Conservation (phyloP, 2,888 invertebrate species). For the Agonopterix heracliana region DNA sequence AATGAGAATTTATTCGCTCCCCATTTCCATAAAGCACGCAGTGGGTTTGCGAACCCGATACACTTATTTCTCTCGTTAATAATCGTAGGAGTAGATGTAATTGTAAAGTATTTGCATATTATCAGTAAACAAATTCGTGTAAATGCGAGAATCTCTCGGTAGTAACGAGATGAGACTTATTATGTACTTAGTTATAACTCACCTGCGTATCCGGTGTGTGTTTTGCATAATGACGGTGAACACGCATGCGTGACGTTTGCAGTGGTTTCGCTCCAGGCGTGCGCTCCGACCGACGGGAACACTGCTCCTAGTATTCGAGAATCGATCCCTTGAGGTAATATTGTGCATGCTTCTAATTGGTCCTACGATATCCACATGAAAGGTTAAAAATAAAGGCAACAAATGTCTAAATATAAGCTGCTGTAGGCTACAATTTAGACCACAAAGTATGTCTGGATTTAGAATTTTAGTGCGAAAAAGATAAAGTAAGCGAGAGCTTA, state of each 20-base stretch:
- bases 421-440: too few species aligned
- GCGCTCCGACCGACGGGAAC: conserved; percentile 17
- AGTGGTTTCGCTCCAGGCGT: conserved; percentile 33
- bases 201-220: conserved; percentile 51
- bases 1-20: conserved; percentile 65
- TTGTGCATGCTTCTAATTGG: conserved; percentile 31
- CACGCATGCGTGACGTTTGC: conserved; percentile 39
- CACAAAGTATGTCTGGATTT: too few species aligned
- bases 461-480: too few species aligned
- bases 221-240: conserved; percentile 53
- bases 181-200: conserved; percentile 47
- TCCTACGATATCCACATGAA: background rate
- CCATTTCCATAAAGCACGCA: conserved; percentile 57
- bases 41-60: conserved; percentile 37
- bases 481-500: too few species aligned
- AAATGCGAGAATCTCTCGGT: conserved; percentile 11
- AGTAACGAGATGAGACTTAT: conserved; percentile 46
- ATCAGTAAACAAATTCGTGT: conserved; percentile 9
- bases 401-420: too few species aligned
- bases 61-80: conserved; percentile 35
- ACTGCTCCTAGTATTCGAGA: conserved; percentile 36
- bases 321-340: conserved; percentile 29
- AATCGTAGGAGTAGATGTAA: conserved; percentile 38
- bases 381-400: background rate
- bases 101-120: conserved; percentile 44